Percentiles rank a stretch among this genome's conserved stretches.
Conservation (phyloP, 1,140 invertebrate species). For the Drosophila trapezifrons region DNA sequence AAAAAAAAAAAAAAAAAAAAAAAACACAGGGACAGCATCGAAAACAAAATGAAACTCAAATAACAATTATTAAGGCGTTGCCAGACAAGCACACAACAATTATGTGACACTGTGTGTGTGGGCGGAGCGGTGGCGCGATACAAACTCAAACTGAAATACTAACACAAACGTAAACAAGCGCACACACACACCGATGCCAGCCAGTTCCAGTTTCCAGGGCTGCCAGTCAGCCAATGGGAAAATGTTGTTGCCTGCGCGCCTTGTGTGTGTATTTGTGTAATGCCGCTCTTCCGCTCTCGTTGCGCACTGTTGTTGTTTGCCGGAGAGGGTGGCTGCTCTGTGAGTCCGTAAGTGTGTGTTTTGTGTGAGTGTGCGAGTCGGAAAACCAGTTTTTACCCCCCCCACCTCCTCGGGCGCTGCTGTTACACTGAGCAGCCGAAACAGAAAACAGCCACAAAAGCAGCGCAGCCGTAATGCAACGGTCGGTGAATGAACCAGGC, state of each 20-base stretch:
- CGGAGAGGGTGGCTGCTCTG: conserved; percentile 62
- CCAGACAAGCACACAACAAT: conserved; percentile 82
- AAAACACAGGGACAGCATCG: conserved; percentile 24
- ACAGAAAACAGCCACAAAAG: conserved; percentile 39
- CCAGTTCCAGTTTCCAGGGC: conserved; percentile 74
- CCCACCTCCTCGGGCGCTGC: conserved; percentile 4
- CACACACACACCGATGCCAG: conserved; percentile 31
- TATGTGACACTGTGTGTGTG: conserved; percentile 72
- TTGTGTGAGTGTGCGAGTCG: conserved; percentile 53
- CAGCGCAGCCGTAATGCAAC: conserved; percentile 75
- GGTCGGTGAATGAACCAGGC: conserved; percentile 80
- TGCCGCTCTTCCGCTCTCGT: conserved; percentile 62
- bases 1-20: too few relatives aligned
- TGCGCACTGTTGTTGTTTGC: conserved; percentile 65
- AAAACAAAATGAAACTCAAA: conserved; percentile 82
- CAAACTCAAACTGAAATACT: conserved; percentile 58
- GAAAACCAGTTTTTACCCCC: conserved; percentile 66
- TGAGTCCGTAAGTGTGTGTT: conserved; percentile 21
- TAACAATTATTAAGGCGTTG: conserved; percentile 84
- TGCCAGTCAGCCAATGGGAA: conserved; percentile 79
- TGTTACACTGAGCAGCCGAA: conserved; percentile 60
- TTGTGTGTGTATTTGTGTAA: conserved; percentile 69
- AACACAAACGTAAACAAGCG: conserved; percentile 42
- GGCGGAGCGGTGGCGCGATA: conserved; percentile 67
- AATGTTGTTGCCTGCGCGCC: conserved; percentile 71